These are phyloP conservation scores for Aplochiton taeniatus DNA, from an alignment of 2,797 vertebrate species.

Conservation along the genomic window DNA sequence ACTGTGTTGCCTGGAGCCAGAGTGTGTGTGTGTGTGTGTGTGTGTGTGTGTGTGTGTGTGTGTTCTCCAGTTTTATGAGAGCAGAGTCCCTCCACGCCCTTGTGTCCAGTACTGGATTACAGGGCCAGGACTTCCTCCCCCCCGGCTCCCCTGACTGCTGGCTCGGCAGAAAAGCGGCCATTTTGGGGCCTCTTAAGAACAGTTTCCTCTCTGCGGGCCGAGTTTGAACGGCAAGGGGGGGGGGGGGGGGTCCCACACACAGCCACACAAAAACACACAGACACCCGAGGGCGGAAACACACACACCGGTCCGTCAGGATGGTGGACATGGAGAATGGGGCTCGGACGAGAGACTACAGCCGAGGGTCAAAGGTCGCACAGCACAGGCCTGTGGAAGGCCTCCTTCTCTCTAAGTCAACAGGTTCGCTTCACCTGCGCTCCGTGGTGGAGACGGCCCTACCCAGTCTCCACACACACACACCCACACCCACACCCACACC, in stretches of 20 bases:
- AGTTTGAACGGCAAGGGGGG: constrained; percentile 17
- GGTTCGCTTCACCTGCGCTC: too few species aligned
- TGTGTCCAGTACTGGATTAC: neutral
- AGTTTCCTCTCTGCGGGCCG: neutral
- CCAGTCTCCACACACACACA: neutral
- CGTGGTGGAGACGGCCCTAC: too few species aligned
- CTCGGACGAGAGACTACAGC: too few species aligned
- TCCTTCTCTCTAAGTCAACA: too few species aligned
- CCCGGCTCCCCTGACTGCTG: constrained; percentile 4
- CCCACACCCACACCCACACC: neutral
- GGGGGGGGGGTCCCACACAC: constrained; percentile 22
- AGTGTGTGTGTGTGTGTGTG: constrained; percentile 19
- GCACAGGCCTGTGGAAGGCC: too few species aligned
- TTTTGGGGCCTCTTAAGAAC: neutral
- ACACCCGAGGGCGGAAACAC: too few species aligned
- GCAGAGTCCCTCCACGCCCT: neutral
- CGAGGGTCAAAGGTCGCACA: too few species aligned
- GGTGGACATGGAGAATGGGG: too few species aligned
- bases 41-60: constrained; percentile 13
- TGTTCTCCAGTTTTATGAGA: neutral
- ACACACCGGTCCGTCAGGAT: too few species aligned
- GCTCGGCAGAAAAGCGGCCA: constrained; percentile 1
- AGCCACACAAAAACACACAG: too few species aligned
- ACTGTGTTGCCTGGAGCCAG: constrained; percentile 56
- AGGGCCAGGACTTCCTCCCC: constrained; percentile 15